phyloP scores from a whole-genome alignment of 2,797 vertebrate species.

The Sebastes wilsoni region DNA sequence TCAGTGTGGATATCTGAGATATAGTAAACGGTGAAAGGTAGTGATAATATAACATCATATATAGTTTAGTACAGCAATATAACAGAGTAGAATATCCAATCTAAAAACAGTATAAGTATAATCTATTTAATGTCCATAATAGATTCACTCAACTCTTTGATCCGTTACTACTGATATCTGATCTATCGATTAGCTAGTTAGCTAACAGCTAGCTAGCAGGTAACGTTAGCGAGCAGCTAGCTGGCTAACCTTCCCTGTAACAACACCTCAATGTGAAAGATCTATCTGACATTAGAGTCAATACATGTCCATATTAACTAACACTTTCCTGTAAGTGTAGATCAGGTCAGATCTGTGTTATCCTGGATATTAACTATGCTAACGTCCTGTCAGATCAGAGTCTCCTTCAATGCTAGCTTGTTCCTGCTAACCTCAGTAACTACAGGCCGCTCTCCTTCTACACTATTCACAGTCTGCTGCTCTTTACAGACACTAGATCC shows the following conservation, averaged over 20 bases:
- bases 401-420: conserved; percentile 48
- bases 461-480: accelerated
- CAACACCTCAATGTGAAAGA: not conserved
- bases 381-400: not conserved
- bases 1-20: too few relatives aligned
- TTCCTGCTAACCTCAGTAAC: conserved; percentile 10
- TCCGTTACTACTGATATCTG: not conserved
- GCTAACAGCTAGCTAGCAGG: not conserved
- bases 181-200: not conserved
- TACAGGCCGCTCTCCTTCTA: not conserved
- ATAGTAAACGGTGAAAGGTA: too few relatives aligned
- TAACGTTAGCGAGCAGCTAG: not conserved
- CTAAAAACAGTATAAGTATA: not conserved
- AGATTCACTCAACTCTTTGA: not conserved
- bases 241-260: not conserved
- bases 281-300: not conserved
- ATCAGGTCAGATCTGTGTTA: not conserved
- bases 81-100: not conserved
- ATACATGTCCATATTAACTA: not conserved
- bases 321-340: not conserved
- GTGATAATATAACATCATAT: not conserved
- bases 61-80: not conserved
- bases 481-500: accelerated
- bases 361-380: not conserved
- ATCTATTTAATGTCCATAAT: not conserved